phyloP scores from a whole-genome alignment of 2,888 invertebrate species.

The Bombyx huttoni region DNA sequence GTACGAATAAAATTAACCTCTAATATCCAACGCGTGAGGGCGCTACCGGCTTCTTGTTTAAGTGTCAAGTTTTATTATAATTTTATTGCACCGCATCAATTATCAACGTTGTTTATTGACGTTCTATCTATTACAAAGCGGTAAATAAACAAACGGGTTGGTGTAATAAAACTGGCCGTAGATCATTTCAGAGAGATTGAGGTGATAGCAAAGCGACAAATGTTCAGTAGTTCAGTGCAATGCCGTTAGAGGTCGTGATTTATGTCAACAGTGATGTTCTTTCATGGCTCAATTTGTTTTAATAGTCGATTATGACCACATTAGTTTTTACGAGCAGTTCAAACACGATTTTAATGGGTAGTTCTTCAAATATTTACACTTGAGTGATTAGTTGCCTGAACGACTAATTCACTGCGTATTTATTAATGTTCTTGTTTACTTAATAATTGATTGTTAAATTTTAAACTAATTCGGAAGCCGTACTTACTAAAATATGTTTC shows the following conservation, averaged over 20 bases:
- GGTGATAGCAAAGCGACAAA: conserved; percentile 47
- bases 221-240: conserved; percentile 37
- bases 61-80: conserved; percentile 41
- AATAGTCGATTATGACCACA: conserved; percentile 46
- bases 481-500: no score
- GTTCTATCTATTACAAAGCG: conserved; percentile 53
- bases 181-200: conserved; percentile 51
- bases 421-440: conserved; percentile 10
- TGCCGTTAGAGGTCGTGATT: conserved; percentile 56
- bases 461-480: no score
- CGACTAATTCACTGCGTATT: conserved; percentile 26
- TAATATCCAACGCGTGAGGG: conserved; percentile 19
- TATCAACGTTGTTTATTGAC: conserved; percentile 53
- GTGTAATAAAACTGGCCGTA: conserved; percentile 52
- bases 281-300: conserved; percentile 49
- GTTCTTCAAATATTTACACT: conserved; percentile 50
- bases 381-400: conserved; percentile 30
- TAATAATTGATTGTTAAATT: no score
- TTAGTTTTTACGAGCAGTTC: conserved; percentile 52
- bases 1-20: conserved; percentile 16
- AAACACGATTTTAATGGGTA: conserved; percentile 49
- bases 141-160: conserved; percentile 54
- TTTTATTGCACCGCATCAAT: conserved; percentile 40
- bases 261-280: conserved; percentile 41
- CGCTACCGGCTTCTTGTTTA: conserved; percentile 27